These are phyloP conservation scores for Dryobota labecula DNA, from an alignment of 2,888 invertebrate species.

Conservation along the genomic window DNA sequence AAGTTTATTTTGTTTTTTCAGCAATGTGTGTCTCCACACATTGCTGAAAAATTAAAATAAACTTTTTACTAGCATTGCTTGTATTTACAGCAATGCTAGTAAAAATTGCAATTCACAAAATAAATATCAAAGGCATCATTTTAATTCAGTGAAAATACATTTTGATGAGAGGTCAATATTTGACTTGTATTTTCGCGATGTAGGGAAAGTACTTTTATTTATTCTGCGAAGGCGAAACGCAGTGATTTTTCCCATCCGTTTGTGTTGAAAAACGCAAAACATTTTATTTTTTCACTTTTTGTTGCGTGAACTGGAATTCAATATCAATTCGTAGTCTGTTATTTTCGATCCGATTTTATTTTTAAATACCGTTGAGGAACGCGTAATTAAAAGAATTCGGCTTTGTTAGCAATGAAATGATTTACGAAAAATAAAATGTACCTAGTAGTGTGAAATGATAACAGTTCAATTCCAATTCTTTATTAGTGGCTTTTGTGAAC, in stretches of 20 bases:
- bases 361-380: conserved; percentile 19
- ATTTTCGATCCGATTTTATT: conserved; percentile 26
- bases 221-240: conserved; percentile 6
- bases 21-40: rapidly evolving
- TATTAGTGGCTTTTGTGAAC: too few species aligned
- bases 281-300: conserved; percentile 33
- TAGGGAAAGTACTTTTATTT: conserved; percentile 44
- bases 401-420: not conserved
- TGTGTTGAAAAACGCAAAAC: conserved; percentile 28
- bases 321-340: conserved; percentile 51
- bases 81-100: not conserved
- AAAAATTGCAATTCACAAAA: not conserved
- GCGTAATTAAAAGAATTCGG: not conserved
- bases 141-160: conserved; percentile 25
- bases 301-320: conserved; percentile 46
- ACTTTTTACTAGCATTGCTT: too few species aligned
- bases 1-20: not conserved
- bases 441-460: not conserved
- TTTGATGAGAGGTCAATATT: conserved; percentile 27
- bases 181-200: conserved; percentile 14
- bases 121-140: conserved; percentile 15
- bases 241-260: conserved; percentile 22
- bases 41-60: too few species aligned
- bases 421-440: not conserved
- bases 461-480: too few species aligned